Base-by-base conservation (phyloP, 2,797 vertebrate genomes). In the Zenarchopterus dispar region DNA sequence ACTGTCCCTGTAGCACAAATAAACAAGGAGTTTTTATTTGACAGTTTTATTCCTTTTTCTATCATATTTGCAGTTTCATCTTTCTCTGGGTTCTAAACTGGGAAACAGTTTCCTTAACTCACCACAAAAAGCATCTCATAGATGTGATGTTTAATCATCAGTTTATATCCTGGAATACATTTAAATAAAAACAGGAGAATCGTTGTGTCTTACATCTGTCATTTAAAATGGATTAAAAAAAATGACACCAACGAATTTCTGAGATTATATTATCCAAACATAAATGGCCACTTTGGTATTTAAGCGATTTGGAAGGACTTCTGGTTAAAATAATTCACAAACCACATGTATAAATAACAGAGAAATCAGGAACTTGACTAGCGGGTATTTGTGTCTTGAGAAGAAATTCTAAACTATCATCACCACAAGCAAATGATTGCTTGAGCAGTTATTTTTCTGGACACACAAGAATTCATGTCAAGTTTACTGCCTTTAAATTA, bases 201-300 rank as follows among this genome's bases (percentile, higher is more conserved):
- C 13, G 9, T 36, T 36, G 9, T 39, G 36, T 39, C 16, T 39
- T 39, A 15, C 13, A 13, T 28, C 28, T 26, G 28, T 57, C 13
- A 5, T 5, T 33, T 54, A n/a, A 23, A 41, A 48, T 10, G 4
- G 13, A 7, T 42, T 4, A 5, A 52, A 8, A 54, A 45, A 31
- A 22, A 42, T 15, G 1, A 22, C 7, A 23, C 2, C 11, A 0
- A 55, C 1, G 47, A 10, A 0, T 39, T 16, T 48, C 5, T 46
- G 43, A 22, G 18, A 7, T 47, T 75, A 73, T 57, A 49, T 45
- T 64, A 56, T 26, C 11, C 4, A 39, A 28, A 59, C 43, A 49
- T 8, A n/a, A 17, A 17, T 24, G 1, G 4, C 8, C 8, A 24
- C 18, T 54, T 54, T 39, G 36, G 36, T 39, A 39, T 21, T 39